A percentile compares a stretch with the other conserved stretches of the same genome.
Evolutionary conservation across 2,888 invertebrate species (phyloP).

Genomic region (Hyppa rectilinea): DNA sequence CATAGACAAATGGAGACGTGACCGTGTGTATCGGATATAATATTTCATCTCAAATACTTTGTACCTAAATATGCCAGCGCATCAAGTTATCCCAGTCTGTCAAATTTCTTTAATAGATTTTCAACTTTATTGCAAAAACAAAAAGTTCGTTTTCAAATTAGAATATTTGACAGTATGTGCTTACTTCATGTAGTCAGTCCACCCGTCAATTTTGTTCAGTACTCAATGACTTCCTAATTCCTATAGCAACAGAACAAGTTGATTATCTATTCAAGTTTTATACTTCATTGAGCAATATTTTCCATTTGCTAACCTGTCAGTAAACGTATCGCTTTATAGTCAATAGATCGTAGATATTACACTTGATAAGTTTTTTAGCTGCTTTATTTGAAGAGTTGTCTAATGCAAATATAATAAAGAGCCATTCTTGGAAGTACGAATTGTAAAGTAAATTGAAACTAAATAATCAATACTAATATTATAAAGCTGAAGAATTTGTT

Average conservation of each 20-base stretch:
- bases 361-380: conserved; percentile 47
- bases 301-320: conserved; percentile 50
- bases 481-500: no score
- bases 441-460: background rate
- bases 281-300: conserved; percentile 48
- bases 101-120: no score
- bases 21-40: background rate
- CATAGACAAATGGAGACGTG: no score
- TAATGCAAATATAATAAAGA: conserved; percentile 6
- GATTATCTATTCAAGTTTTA: conserved; percentile 51
- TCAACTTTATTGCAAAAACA: no score
- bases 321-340: conserved; percentile 46
- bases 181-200: background rate
- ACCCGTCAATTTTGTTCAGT: conserved; percentile 6
- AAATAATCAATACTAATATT: no score
- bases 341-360: conserved; percentile 44
- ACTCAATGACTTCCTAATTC: conserved; percentile 34
- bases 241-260: conserved; percentile 15
- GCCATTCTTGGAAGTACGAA: background rate
- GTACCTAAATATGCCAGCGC: no score
- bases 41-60: background rate
- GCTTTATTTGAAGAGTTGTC: conserved; percentile 18
- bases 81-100: no score
- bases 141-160: no score
- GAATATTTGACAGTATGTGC: no score